Evolutionary conservation across 1,140 invertebrate species (phyloP), one percentile per base, ranked within the genome.

Genomic region (Saccostrea echinata): DNA sequence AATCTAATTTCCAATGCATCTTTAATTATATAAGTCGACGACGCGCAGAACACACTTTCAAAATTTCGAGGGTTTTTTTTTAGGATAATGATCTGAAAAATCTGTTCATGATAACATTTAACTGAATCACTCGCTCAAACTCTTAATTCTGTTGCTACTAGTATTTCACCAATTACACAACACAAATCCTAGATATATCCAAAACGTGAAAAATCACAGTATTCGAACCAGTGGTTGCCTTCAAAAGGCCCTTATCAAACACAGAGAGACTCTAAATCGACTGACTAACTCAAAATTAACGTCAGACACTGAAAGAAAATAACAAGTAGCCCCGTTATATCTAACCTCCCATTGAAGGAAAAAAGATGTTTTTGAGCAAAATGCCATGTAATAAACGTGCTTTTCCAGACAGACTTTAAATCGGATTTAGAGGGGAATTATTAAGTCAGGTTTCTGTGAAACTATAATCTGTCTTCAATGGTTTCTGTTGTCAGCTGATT

Each of bases 401-500:
- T 27, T 33, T 30, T 76, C 30, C 68, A 76, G 30, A 33, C 24
- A 76, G 68, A 33, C 68, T 76, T 76, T 76, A 76, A 76, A 76
- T 76, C 68, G 68, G 68, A 76, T 76, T 76, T 24, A 16, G 68
- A 76, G 24, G 68, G 33, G 30, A 27, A 76, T 30, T 33, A 27
- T 76, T 76, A 76, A 76, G 68, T 27, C 30, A 33, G 68, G 68
- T 33, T 76, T 30, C 68, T 76, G 68, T 76, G 68, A 33, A 33
- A 30, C 68, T 33, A 27, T 76, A 76, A 76, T 76, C 68, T 76
- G 68, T 76, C 68, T 76, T 76, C 68, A 76, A 76, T 76, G 68
- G 68, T 11, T 30, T 76, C 68, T 76, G 68, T 76, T 76, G 68
- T 76, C 68, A 76, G 68, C 68, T 76, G 68, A 76, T 76, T 76